Base-by-base conservation (phyloP, 2,113 vertebrate genomes). In the Oreochromis niloticus region DNA sequence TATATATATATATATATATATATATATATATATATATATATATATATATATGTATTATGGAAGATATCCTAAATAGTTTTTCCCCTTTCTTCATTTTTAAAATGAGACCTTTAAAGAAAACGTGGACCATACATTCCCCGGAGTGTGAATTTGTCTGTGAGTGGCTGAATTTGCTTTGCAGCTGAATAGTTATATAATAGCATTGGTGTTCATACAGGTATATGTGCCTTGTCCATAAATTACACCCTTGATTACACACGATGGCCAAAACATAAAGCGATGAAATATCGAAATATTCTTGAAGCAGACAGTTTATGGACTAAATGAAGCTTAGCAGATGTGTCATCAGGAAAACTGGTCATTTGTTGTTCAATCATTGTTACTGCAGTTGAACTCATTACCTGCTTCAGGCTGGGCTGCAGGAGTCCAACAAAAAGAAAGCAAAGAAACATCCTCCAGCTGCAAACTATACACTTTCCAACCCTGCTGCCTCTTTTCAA, bases 21-120 rank as follows among this genome's bases (percentile, higher is more conserved):
- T 24, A 24, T 24, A 24, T 24, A 24, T 24, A 3, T n/a, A n/a
- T n/a, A n/a, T n/a, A n/a, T n/a, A n/a, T n/a, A n/a, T n/a, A n/a
- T n/a, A n/a, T n/a, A n/a, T n/a, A n/a, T n/a, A n/a, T n/a, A n/a
- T n/a, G n/a, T n/a, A n/a, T n/a, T 24, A 63, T 56, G 84, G 78
- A 83, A 82, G 73, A 78, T 50, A 50, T 32, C 6, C 43, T 50
- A 24, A 55, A 88, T 11, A 24, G 14, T 32, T 52, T 34, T 30
- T 41, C 56, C 12, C 39, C 4, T 34, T 85, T 89, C n/a, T 41
- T 80, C 84, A 24, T 81, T 46, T 81, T 85, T 87, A 79, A 90
- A 88, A 85, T 88, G 24, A 90, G 83, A 92, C 71, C 61, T 87
- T 88, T 94, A 85, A 92, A 85, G 82, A 24, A 88, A 78, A 83